phyloP scores from a whole-genome alignment of 2,888 invertebrate species.

The Drosophila vallismaia region DNA sequence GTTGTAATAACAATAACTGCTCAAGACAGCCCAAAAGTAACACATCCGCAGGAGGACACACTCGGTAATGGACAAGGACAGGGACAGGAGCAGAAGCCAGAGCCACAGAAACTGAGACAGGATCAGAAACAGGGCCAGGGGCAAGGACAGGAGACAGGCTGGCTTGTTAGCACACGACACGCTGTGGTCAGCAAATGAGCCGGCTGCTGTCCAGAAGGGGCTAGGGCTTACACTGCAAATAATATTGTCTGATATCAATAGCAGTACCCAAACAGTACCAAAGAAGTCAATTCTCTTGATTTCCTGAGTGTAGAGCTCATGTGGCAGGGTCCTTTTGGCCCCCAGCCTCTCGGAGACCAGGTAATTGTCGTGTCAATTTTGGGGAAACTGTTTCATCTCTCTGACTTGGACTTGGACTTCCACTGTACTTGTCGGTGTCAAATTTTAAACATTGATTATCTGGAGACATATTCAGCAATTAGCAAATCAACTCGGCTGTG shows the following conservation, averaged over 20 bases:
- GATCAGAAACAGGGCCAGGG: constrained; percentile 4
- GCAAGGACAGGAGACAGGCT: constrained; percentile 45
- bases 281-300: background rate
- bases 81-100: constrained; percentile 35
- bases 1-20: constrained; percentile 73
- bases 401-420: constrained; percentile 48
- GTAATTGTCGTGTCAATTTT: constrained; percentile 77
- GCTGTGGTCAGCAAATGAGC: constrained; percentile 73
- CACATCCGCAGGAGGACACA: constrained; percentile 59
- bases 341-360: constrained; percentile 9
- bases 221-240: constrained; percentile 14
- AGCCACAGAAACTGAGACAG: constrained; percentile 7
- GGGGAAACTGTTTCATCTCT: constrained; percentile 47
- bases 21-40: constrained; percentile 77
- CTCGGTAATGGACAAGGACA: constrained; percentile 42
- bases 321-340: background rate
- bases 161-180: constrained; percentile 76
- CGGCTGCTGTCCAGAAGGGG: constrained; percentile 58
- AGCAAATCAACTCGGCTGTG: constrained; percentile 82
- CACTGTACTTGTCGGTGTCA: constrained; percentile 59
- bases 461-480: constrained; percentile 83
- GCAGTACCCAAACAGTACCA: too few relatives aligned
- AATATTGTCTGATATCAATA: background rate
- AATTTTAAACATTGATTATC: constrained; percentile 82
- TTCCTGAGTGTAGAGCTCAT: background rate